phyloP scores from a whole-genome alignment of 35 echinoderm and acorn worm species.

The Anneissia japonica region DNA sequence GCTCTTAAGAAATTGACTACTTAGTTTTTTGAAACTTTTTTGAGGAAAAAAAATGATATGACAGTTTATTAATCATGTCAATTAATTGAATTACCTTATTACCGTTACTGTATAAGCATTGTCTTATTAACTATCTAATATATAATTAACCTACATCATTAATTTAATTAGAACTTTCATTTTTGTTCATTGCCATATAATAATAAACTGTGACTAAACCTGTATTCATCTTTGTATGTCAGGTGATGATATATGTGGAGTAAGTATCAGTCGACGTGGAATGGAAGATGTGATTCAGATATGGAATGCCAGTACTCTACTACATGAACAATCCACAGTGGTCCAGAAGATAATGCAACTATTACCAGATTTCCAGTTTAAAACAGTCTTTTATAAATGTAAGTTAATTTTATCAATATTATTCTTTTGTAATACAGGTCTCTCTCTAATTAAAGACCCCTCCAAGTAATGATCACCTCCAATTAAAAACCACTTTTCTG shows the following conservation, averaged over 20 bases:
- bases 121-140: too few relatives aligned
- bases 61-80: neutral
- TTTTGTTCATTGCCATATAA: too few relatives aligned
- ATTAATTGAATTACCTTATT: neutral
- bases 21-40: too few relatives aligned
- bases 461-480: neutral
- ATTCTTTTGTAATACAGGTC: too few relatives aligned
- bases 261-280: constrained; percentile 88
- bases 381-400: constrained; percentile 93
- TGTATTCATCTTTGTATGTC: neutral
- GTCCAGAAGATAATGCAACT: constrained; percentile 65
- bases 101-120: neutral
- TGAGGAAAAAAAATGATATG: too few relatives aligned
- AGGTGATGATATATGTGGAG: constrained; percentile 95
- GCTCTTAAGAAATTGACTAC: too few relatives aligned
- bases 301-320: constrained; percentile 62
- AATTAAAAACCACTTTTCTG: neutral
- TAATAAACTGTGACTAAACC: too few relatives aligned
- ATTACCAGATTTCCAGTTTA: constrained; percentile 68
- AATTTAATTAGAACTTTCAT: too few relatives aligned
- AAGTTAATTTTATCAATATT: constrained; percentile 10
- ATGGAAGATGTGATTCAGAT: constrained; percentile 82
- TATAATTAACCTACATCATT: too few relatives aligned
- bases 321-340: constrained; percentile 54
- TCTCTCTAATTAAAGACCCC: too few relatives aligned